These are phyloP conservation scores for Sarcophaga peregrina DNA, from an alignment of 1,140 invertebrate species.

Conservation along the genomic window DNA sequence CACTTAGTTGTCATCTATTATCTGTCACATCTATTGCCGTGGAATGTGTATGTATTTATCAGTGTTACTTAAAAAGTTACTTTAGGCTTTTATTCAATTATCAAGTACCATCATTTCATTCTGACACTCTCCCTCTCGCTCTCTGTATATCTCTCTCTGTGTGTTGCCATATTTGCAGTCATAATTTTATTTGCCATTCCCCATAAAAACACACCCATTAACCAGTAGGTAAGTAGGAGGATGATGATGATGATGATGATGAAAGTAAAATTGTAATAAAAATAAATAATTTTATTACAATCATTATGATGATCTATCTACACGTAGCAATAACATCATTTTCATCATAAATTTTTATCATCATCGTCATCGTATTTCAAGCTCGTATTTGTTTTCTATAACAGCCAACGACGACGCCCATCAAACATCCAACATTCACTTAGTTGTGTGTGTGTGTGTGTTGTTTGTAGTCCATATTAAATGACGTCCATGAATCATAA, in stretches of 20 bases:
- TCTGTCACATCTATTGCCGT: too few relatives aligned
- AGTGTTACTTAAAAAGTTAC: conserved; percentile 15
- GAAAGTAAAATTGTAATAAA: background rate
- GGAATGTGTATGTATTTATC: background rate
- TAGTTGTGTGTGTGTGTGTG: too few relatives aligned
- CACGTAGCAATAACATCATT: background rate
- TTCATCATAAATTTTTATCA: background rate
- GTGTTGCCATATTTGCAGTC: conserved; percentile 1
- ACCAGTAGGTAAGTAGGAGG: background rate
- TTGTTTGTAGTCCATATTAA: background rate
- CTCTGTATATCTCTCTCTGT: too few relatives aligned
- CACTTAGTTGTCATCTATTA: background rate
- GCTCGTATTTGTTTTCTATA: too few relatives aligned
- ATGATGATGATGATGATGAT: too few relatives aligned
- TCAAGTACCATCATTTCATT: background rate
- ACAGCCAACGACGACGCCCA: too few relatives aligned
- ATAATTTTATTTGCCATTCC: background rate
- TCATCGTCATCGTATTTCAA: too few relatives aligned
- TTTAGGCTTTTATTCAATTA: conserved; percentile 10
- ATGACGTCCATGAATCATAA: conserved; percentile 1
- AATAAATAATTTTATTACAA: background rate
- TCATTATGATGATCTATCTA: background rate
- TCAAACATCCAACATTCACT: too few relatives aligned
- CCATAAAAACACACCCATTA: background rate
- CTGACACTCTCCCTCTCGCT: background rate